Base-by-base conservation (phyloP, 2,797 vertebrate genomes). In the Alauda arvensis region DNA sequence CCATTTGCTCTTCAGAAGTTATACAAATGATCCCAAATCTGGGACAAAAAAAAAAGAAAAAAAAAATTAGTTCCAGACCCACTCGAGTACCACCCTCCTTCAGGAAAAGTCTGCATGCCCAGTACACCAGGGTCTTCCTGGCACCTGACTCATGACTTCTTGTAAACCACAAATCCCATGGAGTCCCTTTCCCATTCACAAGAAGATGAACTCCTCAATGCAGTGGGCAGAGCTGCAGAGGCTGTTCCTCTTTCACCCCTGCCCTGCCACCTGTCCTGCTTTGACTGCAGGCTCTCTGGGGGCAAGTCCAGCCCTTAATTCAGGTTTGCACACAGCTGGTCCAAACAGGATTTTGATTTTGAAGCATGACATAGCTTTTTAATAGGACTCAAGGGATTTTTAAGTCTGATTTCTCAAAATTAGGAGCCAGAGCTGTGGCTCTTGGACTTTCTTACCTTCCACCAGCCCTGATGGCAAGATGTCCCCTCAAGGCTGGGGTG, bases 111-210 rank as follows among this genome's bases (percentile, higher is more conserved):
- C n/a, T 60, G 8, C 42, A 29, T 40, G 8, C 21, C 33, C 55
- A 20, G 0, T 17, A 31, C 6, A 10, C 28, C 24, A 42, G 19
- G 26, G 15, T 29, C 85, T 33, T 14, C 39, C 34, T 24, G 45
- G 18, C 31, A 40, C 29, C 26, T 24, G 33, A 13, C 25, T 46
- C 45, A 14, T 18, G 42, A 28, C 11, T 17, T 55, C 71, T 19
- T 4, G 0, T 3, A 8, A 10, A 19, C 4, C n/a, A 42, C 26
- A 14, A 25, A 31, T 46, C 11, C 56, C 26, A 29, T 1, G 1
- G 25, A 39, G 5, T 13, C 23, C 28, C 8, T 60, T 72, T 20
- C 13, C 31, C 33, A 12, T 31, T 18, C 16, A 3, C 1, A 25
- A 37, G 21, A 26, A 49, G 49, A 62, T 10, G 8, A 61, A 13